Evolutionary conservation across 2,888 invertebrate species (phyloP).

Genomic region (Acleris literana): DNA sequence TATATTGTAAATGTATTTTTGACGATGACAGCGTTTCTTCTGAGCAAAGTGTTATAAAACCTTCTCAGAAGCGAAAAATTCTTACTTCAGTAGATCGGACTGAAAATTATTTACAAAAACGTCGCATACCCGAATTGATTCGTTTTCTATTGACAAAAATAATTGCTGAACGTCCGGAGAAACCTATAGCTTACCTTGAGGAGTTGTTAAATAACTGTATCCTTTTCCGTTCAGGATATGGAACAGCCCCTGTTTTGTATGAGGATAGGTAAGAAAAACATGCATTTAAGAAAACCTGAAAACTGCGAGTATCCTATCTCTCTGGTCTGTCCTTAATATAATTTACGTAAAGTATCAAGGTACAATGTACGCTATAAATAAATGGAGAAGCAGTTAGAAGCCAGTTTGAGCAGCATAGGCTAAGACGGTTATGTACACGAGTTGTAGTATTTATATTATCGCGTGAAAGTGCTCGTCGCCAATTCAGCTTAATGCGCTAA

Average conservation of each 20-base stretch:
- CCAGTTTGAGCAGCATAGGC: too few species aligned
- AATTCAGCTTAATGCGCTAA: too few species aligned
- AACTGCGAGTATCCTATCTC: too few species aligned
- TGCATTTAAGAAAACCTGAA: too few species aligned
- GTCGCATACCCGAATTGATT: conserved; percentile 70
- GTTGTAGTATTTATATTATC: too few species aligned
- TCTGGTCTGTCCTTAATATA: too few species aligned
- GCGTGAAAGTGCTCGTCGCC: too few species aligned
- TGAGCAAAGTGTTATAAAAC: conserved; percentile 45
- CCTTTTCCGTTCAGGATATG: conserved; percentile 69
- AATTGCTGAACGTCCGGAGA: conserved; percentile 53
- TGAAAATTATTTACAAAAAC: conserved; percentile 67
- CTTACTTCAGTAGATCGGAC: conserved; percentile 59
- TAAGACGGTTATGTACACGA: too few species aligned
- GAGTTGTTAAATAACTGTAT: conserved; percentile 69
- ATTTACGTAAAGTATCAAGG: too few species aligned
- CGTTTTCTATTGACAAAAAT: conserved; percentile 67
- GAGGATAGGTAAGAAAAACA: conserved; percentile 56
- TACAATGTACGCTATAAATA: too few species aligned
- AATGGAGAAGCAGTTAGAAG: too few species aligned
- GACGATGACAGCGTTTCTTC: conserved; percentile 39
- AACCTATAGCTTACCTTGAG: conserved; percentile 57
- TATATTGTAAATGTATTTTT: conserved; percentile 56
- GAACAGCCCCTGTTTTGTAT: conserved; percentile 66
- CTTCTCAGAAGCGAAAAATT: conserved; percentile 57